phyloP scores from a whole-genome alignment of 37 sponge, comb jelly and placozoan genomes.

The Mnemiopsis leidyi region DNA sequence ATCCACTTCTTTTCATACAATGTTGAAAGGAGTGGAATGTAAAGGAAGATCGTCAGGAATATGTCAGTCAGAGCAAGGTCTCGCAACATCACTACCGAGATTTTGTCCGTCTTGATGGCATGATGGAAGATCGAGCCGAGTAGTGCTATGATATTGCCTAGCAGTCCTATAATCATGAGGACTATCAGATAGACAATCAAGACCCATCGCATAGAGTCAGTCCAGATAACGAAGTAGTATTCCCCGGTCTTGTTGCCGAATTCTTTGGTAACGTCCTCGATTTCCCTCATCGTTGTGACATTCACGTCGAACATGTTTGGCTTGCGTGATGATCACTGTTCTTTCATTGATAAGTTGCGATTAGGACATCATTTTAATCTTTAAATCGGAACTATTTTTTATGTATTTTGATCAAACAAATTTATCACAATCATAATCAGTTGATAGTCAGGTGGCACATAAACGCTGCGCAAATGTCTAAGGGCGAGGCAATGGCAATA shows the following conservation, averaged over 20 bases:
- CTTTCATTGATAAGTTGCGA: no score
- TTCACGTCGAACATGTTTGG: constrained; percentile 46
- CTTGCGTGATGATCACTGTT: no score
- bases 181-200: constrained; percentile 16
- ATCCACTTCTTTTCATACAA: neutral
- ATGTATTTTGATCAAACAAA: no score
- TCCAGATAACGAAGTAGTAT: constrained; percentile 6
- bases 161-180: neutral
- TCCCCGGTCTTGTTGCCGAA: neutral
- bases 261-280: neutral
- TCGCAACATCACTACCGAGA: constrained; percentile 34
- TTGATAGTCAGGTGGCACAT: no score
- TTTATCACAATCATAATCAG: no score
- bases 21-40: constrained; percentile 16
- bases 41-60: constrained; percentile 2
- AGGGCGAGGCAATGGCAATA: no score
- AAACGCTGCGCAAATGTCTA: no score
- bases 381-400: no score
- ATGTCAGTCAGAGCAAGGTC: neutral
- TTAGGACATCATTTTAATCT: no score
- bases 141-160: constrained; percentile 24
- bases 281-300: neutral
- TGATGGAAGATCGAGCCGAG: constrained; percentile 52
- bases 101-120: constrained; percentile 55
- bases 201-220: neutral